Evolutionary conservation across 2,797 vertebrate species (phyloP), one percentile per base, ranked within the genome.

Genomic region (Tragopan temminckii): DNA sequence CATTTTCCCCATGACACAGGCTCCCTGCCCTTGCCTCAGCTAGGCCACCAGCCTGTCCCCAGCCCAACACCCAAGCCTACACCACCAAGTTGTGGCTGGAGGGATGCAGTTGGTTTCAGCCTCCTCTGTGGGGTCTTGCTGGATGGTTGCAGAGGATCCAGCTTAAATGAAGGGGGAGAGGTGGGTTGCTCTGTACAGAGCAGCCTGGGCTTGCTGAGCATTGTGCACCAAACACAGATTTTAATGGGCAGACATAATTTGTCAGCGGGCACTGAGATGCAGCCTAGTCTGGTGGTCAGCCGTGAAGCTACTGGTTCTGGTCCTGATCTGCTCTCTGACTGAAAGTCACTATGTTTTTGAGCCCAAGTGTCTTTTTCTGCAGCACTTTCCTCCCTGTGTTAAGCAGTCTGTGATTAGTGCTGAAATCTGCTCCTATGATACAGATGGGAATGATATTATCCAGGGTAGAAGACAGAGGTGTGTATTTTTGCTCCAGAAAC

Each of bases 401-500:
- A 58, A 89, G 29, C 8, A 3, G 48, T 90, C 80, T 38, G 63
- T 33, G 40, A 57, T 48, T 50, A 33, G 69, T 53, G 52, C 21
- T 57, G n/a, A 40, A 70, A 86, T 45, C 11, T 61, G 23, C 38
- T 84, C 69, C 15, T 50, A 7, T 48, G 84, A 83, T 66, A 66
- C 20, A 33, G 53, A 31, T 31, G 31, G 36, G 66, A 25, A 35
- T 29, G 27, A 8, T 50, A 16, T 48, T 71, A 27, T 21, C 61
- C n/a, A 21, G 77, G 59, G 40, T 42, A 27, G 40, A 24, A 64
- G 74, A 35, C 11, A 36, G 35, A 55, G 42, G 23, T 25, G 35
- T 80, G 66, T 83, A 40, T 67, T 83, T 72, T 68, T 29, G 5
- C 57, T 81, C 33, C 64, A 83, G 55, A 80, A 76, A 64, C 67